These are phyloP conservation scores for Leuctra nigra DNA, from an alignment of 2,888 invertebrate species.

Conservation along the genomic window DNA sequence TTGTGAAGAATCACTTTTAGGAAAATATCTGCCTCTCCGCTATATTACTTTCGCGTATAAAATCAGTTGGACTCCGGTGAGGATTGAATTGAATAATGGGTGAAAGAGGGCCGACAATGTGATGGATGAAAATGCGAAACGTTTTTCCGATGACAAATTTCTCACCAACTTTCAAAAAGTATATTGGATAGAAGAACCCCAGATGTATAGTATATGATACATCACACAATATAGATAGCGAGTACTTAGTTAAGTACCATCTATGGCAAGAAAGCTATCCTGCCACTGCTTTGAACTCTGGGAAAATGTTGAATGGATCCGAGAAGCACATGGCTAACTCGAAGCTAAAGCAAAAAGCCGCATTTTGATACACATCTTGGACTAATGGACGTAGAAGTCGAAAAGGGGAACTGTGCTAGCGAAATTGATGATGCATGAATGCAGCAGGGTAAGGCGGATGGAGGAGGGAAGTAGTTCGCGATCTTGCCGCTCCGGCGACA, in stretches of 20 bases:
- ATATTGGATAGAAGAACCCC: too few relatives aligned
- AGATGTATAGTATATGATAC: too few relatives aligned
- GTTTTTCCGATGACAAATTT: slow-evolving; percentile 12
- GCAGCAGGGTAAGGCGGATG: too few relatives aligned
- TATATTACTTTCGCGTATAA: slow-evolving; percentile 5
- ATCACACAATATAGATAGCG: too few relatives aligned
- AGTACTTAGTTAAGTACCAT: too few relatives aligned
- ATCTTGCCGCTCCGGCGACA: too few relatives aligned
- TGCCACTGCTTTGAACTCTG: slow-evolving; percentile 11
- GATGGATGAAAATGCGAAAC: slow-evolving; percentile 9
- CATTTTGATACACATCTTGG: slow-evolving; percentile 8
- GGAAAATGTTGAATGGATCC: not conserved
- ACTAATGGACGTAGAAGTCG: not conserved
- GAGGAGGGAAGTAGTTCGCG: too few relatives aligned
- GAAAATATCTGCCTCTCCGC: too few relatives aligned
- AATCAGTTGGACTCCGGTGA: not conserved
- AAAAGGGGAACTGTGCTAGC: too few relatives aligned
- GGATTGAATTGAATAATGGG: not conserved
- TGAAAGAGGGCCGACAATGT: not conserved
- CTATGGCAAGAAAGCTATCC: too few relatives aligned
- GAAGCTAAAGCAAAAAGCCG: not conserved
- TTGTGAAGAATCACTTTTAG: too few relatives aligned
- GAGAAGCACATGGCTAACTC: not conserved
- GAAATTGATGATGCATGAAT: too few relatives aligned
- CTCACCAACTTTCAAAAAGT: slow-evolving; percentile 4